Conservation (phyloP, 1,140 invertebrate genomes). For the Patella vulgata region DNA sequence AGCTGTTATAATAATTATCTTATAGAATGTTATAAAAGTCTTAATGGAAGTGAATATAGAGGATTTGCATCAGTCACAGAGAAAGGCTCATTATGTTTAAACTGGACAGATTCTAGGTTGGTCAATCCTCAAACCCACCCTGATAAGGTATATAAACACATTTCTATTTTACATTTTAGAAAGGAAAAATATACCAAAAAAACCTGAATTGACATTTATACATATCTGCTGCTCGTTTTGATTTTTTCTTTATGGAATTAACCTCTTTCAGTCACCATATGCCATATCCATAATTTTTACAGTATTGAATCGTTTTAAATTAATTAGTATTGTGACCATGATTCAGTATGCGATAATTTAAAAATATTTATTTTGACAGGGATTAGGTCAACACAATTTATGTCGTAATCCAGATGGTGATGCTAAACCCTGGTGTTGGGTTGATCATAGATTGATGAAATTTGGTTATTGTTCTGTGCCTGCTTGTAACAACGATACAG, state of each 20-base stretch:
- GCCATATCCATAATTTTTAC: no score
- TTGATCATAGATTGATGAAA: constrained; percentile 14
- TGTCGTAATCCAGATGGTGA: constrained; percentile 50
- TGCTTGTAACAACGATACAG: constrained; percentile 16
- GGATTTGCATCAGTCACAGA: constrained; percentile 35
- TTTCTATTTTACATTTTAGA: no score
- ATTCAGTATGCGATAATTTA: no score
- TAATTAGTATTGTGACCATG: no score
- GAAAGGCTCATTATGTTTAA: constrained; percentile 35
- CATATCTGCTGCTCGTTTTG: no score
- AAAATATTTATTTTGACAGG: constrained; percentile 31
- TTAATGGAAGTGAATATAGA: constrained; percentile 41
- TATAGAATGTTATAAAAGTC: constrained; percentile 46
- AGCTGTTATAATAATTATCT: constrained; percentile 1
- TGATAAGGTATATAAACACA: constrained; percentile 26
- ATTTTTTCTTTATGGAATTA: no score
- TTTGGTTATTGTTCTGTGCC: constrained; percentile 42
- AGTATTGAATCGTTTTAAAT: no score
- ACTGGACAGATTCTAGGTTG: constrained; percentile 32
- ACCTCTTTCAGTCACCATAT: no score
- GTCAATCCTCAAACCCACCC: constrained; percentile 38
- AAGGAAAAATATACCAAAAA: no score
- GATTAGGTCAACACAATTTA: constrained; percentile 44
- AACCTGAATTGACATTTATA: no score
- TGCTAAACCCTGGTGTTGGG: constrained; percentile 48